A percentile compares a stretch with the other conserved stretches of the same genome.
phyloP scores from a whole-genome alignment of 2,797 vertebrate genomes.

The Sebastes diaconus region DNA sequence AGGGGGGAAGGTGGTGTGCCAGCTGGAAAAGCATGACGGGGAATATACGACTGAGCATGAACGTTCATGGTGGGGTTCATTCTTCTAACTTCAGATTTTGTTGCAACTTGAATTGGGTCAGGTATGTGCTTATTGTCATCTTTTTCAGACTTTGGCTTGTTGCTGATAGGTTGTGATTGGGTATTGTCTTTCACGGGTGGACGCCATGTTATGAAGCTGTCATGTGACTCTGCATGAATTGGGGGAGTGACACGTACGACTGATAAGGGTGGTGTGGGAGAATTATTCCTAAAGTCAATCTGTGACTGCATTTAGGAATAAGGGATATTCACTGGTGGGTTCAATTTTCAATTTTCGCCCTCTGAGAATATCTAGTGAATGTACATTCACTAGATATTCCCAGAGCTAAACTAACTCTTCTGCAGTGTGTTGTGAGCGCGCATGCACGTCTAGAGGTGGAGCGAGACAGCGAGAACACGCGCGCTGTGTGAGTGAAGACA shows the following conservation, averaged over 20 bases:
- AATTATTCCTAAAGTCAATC: background rate
- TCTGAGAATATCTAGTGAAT: background rate
- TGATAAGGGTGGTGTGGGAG: background rate
- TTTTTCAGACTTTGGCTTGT: background rate
- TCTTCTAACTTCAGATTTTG: background rate
- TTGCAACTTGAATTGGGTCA: background rate
- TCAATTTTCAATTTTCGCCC: constrained; percentile 11
- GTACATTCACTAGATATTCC: too few species aligned
- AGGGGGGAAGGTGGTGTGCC: too few species aligned
- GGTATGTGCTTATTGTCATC: background rate
- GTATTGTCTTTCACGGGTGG: background rate
- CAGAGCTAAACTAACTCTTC: too few species aligned
- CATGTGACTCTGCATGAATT: background rate
- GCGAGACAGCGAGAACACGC: too few species aligned
- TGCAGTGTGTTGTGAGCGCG: too few species aligned
- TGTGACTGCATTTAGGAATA: constrained; percentile 8
- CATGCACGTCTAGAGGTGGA: too few species aligned
- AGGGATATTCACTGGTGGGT: constrained; percentile 19
- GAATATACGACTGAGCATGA: background rate
- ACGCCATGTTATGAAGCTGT: background rate
- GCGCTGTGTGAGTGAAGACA: too few species aligned
- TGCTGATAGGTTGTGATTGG: background rate
- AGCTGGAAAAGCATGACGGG: too few species aligned
- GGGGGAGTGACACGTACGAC: background rate
- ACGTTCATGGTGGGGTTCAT: background rate